These are phyloP conservation scores for Zingel zingel DNA, from an alignment of 2,113 vertebrate species.

Conservation along the genomic window DNA sequence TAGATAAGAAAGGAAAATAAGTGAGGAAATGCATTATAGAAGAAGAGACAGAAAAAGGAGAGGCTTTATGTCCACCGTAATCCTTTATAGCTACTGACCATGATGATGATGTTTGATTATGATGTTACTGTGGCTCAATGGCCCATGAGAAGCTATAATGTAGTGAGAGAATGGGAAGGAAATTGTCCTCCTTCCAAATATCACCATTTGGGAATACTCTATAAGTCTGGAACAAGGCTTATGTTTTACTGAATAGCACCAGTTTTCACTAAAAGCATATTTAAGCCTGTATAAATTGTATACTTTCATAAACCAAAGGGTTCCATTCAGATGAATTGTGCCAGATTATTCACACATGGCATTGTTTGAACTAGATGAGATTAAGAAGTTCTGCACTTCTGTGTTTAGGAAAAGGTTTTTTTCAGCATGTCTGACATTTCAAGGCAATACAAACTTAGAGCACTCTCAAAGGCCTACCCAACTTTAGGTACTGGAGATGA, in stretches of 20 bases:
- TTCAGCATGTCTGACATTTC: slow-evolving; percentile 23
- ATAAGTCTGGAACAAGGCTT: not conserved
- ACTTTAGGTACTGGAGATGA: not conserved
- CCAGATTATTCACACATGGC: not conserved
- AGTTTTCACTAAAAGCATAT: not conserved
- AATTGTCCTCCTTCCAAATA: slow-evolving; percentile 11
- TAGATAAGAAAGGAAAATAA: not conserved
- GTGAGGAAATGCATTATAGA: not conserved
- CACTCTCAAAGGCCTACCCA: not conserved
- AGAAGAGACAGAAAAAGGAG: not conserved
- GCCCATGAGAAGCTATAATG: slow-evolving; percentile 14
- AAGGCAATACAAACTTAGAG: slow-evolving; percentile 10
- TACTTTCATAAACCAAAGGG: not conserved
- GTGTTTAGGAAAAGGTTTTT: not conserved
- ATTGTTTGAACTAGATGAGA: not conserved
- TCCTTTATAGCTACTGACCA: slow-evolving; percentile 24
- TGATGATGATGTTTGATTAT: slow-evolving; percentile 15
- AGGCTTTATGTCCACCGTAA: not conserved
- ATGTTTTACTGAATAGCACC: not conserved
- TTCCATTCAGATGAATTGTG: not conserved
- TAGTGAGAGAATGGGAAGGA: not conserved
- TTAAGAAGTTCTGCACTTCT: not conserved
- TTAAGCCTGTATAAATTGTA: not conserved
- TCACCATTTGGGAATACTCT: not conserved
- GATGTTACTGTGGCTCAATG: slow-evolving; percentile 31